Percentiles rank a stretch among this genome's conserved stretches.
phyloP scores from a whole-genome alignment of 2,113 vertebrate genomes.

The Toxostoma redivivum region DNA sequence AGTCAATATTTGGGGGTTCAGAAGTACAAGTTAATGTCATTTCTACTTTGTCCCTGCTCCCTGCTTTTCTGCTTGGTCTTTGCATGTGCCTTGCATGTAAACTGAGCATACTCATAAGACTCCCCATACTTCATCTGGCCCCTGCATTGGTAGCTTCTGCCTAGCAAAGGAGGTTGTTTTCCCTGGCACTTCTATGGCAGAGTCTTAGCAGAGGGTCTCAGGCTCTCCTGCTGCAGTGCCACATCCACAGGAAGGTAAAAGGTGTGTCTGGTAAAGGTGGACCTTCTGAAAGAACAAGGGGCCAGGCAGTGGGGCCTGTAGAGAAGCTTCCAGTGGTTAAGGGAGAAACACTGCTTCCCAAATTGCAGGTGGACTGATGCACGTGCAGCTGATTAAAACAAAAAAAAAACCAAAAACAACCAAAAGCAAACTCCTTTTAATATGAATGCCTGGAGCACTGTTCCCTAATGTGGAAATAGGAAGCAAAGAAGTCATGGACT shows the following conservation, averaged over 20 bases:
- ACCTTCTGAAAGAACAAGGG: background rate
- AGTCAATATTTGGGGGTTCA: background rate
- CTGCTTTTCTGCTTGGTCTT: background rate
- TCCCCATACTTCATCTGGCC: background rate
- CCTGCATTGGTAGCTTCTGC: background rate
- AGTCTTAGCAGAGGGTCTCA: background rate
- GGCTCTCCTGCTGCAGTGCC: background rate
- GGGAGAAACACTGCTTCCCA: background rate
- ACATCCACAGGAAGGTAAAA: background rate
- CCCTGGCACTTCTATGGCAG: background rate
- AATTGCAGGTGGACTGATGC: background rate
- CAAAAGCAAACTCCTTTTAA: background rate
- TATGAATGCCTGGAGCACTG: background rate
- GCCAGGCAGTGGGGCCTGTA: background rate
- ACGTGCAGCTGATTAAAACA: background rate
- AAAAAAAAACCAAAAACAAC: fast-evolving
- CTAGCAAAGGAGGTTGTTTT: background rate
- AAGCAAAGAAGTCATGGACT: background rate
- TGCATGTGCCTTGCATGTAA: background rate
- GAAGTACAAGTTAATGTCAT: background rate
- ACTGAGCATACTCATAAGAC: background rate
- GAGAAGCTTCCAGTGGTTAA: background rate
- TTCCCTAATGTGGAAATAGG: background rate
- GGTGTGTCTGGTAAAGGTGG: background rate
- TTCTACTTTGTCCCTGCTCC: background rate